Evolutionary conservation across 2,888 invertebrate genomes (phyloP), one percentile per base, ranked within the genome.

Genomic region (Pseudolycoriella hygida): DNA sequence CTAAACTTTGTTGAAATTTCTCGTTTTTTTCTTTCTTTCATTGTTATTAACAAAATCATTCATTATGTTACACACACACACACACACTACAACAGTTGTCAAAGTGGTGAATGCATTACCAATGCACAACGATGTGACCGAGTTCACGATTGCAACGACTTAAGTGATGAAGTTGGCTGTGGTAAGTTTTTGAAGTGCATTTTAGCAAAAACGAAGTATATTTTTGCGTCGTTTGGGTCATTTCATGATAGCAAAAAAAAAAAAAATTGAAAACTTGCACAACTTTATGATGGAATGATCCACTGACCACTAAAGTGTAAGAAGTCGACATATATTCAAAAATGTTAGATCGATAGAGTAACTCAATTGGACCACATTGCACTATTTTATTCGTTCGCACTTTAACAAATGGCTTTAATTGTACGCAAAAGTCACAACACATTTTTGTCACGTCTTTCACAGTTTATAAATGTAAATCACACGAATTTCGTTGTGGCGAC

Each of bases 121-220:
- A 59, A 62, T 53, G 65, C 64, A 53, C 70, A 70, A 56, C 67
- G 66, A 42, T 81, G 81, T 61, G 71, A 82, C 56, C 61, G 63
- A 40, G 52, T 53, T 12, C 45, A 42, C 3, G 73, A 75, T 54
- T 75, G 75, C 58, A 62, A 67, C 50, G 71, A 70, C 52, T 71
- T 68, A 20, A 76, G 76, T 55, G 80, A 80, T 56, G 80, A 80
- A 58, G 60, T 60, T 15, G 64, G 67, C 50, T 80, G 79, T 61
- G 66, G 69, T 69, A 69, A 61, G 64, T 59, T 50, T 18, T 6
- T 8, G 8, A 6, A 25, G 25, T 25, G n/a, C n/a, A n/a, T n/a
- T n/a, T n/a, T n/a, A n/a, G n/a, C n/a, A n/a, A n/a, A n/a, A n/a
- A n/a, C n/a, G n/a, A n/a, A n/a, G n/a, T n/a, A n/a, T n/a, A n/a